A percentile compares a stretch with the other conserved stretches of the same genome.
phyloP scores from a whole-genome alignment of 2,113 vertebrate genomes.

The Elephas maximus region DNA sequence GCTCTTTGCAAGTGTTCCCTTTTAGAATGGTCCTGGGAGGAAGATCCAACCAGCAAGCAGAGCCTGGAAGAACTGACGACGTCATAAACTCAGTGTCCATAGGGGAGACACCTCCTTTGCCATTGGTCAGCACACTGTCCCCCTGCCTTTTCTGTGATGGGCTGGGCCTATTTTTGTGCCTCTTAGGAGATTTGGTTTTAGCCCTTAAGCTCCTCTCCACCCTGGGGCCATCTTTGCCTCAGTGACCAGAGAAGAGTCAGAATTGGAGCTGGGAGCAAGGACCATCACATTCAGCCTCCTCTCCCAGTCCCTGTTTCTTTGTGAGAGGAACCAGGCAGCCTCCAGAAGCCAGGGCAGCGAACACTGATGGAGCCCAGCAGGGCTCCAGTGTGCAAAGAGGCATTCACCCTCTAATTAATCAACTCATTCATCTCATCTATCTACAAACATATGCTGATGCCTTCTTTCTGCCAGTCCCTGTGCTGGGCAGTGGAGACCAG shows the following conservation, averaged over 20 bases:
- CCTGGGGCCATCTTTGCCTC: neutral
- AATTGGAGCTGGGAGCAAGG: neutral
- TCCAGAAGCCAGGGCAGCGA: neutral
- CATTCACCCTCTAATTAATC: constrained; percentile 2
- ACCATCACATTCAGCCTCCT: accelerated
- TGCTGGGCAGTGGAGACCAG: neutral
- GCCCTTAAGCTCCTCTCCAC: neutral
- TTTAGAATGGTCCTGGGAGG: neutral
- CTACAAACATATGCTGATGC: constrained; percentile 6
- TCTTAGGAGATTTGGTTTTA: neutral
- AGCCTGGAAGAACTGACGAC: accelerated
- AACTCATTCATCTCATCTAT: constrained; percentile 39
- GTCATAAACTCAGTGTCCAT: neutral
- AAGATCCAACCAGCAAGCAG: neutral
- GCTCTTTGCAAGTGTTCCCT: neutral
- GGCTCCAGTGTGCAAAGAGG: neutral
- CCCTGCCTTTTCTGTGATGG: neutral
- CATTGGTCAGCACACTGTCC: neutral
- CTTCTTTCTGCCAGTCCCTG: constrained; percentile 14
- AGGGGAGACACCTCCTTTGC: neutral
- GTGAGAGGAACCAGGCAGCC: neutral
- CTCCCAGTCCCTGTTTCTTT: neutral
- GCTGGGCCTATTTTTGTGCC: accelerated
- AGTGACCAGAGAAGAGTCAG: neutral
- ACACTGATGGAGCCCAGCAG: neutral